Conservation (phyloP, 2,888 invertebrate species). For the Stenodema calcarata region DNA sequence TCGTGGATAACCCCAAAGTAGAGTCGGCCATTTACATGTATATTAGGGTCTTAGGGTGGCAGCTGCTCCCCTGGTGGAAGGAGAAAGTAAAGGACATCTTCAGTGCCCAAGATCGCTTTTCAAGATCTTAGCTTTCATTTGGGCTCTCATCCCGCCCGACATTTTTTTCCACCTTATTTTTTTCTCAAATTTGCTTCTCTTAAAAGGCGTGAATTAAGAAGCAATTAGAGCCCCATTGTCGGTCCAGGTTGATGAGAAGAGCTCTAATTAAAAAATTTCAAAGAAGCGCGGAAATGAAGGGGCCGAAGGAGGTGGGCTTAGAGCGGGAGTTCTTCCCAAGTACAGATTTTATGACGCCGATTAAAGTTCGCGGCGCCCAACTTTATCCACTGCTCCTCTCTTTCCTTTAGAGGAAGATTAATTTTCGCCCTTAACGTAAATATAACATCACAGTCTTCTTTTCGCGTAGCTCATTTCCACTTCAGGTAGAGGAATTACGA, state of each 20-base stretch:
- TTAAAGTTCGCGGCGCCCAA: slow-evolving; percentile 20
- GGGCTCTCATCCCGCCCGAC: neutral
- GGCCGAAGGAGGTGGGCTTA: neutral
- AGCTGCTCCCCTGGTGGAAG: slow-evolving; percentile 5
- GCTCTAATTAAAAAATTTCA: slow-evolving; percentile 37
- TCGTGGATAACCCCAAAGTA: slow-evolving; percentile 33
- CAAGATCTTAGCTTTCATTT: slow-evolving; percentile 19
- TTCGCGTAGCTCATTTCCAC: neutral
- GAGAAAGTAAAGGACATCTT: slow-evolving; percentile 8
- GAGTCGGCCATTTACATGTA: slow-evolving; percentile 32
- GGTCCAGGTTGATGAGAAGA: slow-evolving; percentile 20
- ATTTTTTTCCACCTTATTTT: neutral
- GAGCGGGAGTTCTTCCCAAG: slow-evolving; percentile 5
- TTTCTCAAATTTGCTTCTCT: slow-evolving; percentile 10
- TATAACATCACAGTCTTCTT: slow-evolving; percentile 3
- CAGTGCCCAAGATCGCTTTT: slow-evolving; percentile 20
- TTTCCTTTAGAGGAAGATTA: neutral
- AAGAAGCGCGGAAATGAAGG: slow-evolving; percentile 38
- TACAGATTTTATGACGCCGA: slow-evolving; percentile 40
- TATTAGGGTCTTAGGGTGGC: slow-evolving; percentile 26
- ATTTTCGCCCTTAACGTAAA: slow-evolving; percentile 33
- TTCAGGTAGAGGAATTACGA: neutral
- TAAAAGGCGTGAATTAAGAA: slow-evolving; percentile 22
- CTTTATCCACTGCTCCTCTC: neutral
- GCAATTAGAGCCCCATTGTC: slow-evolving; percentile 36